Conservation (phyloP, 2,888 invertebrate genomes). For the Sesia apiformis region DNA sequence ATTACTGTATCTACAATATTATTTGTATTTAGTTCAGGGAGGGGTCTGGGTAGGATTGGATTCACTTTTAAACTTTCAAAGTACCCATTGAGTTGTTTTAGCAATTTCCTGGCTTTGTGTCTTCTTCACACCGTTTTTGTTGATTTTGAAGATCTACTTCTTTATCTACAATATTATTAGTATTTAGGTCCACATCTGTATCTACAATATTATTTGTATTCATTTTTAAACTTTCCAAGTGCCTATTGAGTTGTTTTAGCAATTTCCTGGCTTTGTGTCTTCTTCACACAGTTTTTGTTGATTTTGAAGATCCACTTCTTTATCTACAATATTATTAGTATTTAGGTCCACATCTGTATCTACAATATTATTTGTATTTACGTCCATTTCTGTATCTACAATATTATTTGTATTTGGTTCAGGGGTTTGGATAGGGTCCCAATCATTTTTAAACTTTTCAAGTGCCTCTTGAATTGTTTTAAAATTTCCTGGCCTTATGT, state of each 20-base stretch:
- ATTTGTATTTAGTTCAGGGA: not conserved
- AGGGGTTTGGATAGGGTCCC: constrained; percentile 1
- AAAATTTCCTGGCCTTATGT: constrained; percentile 38
- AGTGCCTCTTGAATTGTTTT: constrained; percentile 43
- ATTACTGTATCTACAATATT: not conserved
- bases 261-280: constrained; percentile 34
- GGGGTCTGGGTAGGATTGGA: constrained; percentile 3
- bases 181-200: not conserved
- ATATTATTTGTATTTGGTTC: not conserved
- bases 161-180: constrained; percentile 10
- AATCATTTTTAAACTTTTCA: constrained; percentile 36
- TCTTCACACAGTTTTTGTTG: constrained; percentile 22
- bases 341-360: not conserved
- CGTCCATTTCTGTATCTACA: not conserved
- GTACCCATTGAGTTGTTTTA: constrained; percentile 40
- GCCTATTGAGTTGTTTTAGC: constrained; percentile 44
- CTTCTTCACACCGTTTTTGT: constrained; percentile 21
- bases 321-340: not conserved
- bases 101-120: constrained; percentile 37
- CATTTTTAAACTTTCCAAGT: constrained; percentile 40
- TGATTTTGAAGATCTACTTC: constrained; percentile 25
- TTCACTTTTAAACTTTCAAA: constrained; percentile 39
- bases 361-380: not conserved
- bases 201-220: not conserved
- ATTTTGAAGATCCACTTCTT: constrained; percentile 28